Conservation (phyloP, 2,113 vertebrate species). For the Nipponia nippon region DNA sequence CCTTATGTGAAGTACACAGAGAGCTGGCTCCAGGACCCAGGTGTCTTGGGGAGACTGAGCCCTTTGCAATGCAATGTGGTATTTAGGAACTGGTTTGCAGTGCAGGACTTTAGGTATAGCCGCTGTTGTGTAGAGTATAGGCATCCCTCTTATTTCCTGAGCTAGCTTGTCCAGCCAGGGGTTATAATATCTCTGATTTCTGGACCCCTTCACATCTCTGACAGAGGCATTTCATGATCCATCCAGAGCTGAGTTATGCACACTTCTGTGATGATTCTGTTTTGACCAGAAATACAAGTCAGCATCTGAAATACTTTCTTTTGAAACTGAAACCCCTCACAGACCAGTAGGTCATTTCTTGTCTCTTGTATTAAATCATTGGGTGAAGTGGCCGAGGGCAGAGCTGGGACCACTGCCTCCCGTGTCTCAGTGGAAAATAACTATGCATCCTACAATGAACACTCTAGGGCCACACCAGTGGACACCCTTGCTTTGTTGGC, state of each 20-base stretch:
- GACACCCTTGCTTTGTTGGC: background rate
- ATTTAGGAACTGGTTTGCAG: background rate
- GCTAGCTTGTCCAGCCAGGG: background rate
- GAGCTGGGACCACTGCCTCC: background rate
- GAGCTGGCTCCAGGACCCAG: background rate
- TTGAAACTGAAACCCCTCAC: rapidly evolving
- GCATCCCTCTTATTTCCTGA: background rate
- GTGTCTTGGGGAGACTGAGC: background rate
- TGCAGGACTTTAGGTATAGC: background rate
- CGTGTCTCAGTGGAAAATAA: rapidly evolving
- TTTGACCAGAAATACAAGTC: background rate
- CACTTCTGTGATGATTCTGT: rapidly evolving
- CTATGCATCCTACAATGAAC: background rate
- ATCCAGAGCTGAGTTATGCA: background rate
- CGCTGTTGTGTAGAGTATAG: background rate
- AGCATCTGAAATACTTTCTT: background rate
- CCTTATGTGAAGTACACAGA: background rate
- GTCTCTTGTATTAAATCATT: background rate
- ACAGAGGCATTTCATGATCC: background rate
- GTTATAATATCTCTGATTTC: background rate
- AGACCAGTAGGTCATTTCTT: background rate
- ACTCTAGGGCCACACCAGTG: background rate
- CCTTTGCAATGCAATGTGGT: background rate
- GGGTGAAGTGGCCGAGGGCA: background rate
- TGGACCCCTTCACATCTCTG: background rate